Evolutionary conservation across 2,797 vertebrate species (phyloP), one percentile per base, ranked within the genome.

Genomic region (Neosilurus hyrtlii): DNA sequence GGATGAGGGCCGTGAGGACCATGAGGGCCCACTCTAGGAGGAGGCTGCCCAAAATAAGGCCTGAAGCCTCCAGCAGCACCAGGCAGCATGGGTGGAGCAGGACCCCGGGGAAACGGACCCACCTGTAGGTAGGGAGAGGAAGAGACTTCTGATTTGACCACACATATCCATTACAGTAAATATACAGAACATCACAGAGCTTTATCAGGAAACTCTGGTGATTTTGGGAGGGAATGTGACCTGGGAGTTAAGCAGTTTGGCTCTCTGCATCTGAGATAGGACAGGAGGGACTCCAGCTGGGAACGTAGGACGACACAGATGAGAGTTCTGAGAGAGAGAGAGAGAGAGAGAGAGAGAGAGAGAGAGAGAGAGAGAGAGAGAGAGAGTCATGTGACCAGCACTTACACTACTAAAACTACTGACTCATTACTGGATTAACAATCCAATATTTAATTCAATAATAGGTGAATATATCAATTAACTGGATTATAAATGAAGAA

Each of bases 261-360:
- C 96, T 88, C 96, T 93, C 85, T 98, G 97, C 85, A 99, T 94
- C 86, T 96, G 97, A 82, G 95, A 97, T 89, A 99, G 93, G 80
- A 98, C 95, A 0, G 96, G 95, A 82, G 95, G 93, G 30, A 97
- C 95, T 51, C 90, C 94, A 67, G 95, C 91, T 66, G 96, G 94
- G 80, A 99, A 99, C 0, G 96, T 93, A 79, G 92, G 89, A 3
- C 93, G 92, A 82, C 94, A 94, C 76, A 98, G 92, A 0, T 96
- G 96, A 78, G 96, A 96, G 82, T 96, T 98, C 96, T 98, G 81
- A 59, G 63, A 85, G 4, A 65, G 2, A 57, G 68, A 30, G 26
- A 9, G 51, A 3, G 24, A 37, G 3, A 6, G 49, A 12, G 68
- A 6, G 67, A n/a, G 67, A 9, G 72, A 7, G 18, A n/a, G 37